A percentile compares a stretch with the other conserved stretches of the same genome.
Conservation (phyloP, 2,888 invertebrate genomes). For the Phalera bucephala region DNA sequence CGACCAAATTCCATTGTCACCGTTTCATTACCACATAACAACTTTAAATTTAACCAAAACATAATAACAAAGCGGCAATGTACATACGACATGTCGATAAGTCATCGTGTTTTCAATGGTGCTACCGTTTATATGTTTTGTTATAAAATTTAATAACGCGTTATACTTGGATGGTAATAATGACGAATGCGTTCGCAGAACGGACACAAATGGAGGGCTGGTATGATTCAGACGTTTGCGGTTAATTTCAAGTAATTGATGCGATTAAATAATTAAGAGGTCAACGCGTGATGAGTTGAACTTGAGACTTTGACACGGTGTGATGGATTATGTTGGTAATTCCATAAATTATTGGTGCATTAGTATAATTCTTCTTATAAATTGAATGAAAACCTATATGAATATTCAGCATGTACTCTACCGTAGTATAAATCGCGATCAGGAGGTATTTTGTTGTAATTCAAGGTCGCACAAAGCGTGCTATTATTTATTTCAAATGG, state of each 20-base stretch:
- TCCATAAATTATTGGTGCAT: too few relatives aligned
- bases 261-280: constrained; percentile 27
- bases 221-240: constrained; percentile 15
- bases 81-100: neutral
- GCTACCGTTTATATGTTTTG: neutral
- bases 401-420: too few relatives aligned
- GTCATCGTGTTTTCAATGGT: neutral
- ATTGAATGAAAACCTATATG: too few relatives aligned
- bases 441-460: too few relatives aligned
- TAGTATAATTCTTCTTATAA: too few relatives aligned
- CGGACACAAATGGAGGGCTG: too few relatives aligned
- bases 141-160: constrained; percentile 1
- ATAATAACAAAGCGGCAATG: neutral
- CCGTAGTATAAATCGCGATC: too few relatives aligned
- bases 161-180: neutral
- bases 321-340: too few relatives aligned
- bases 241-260: constrained; percentile 27
- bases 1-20: neutral
- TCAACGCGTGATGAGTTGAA: constrained; percentile 16
- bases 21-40: neutral
- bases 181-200: neutral
- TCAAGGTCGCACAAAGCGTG: too few relatives aligned
- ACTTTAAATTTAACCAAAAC: neutral
- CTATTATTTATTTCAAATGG: too few relatives aligned
- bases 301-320: too few relatives aligned